A percentile compares a stretch with the other conserved stretches of the same genome.
Evolutionary conservation across 2,888 invertebrate genomes (phyloP).

Genomic region (Pachydiplax longipennis): DNA sequence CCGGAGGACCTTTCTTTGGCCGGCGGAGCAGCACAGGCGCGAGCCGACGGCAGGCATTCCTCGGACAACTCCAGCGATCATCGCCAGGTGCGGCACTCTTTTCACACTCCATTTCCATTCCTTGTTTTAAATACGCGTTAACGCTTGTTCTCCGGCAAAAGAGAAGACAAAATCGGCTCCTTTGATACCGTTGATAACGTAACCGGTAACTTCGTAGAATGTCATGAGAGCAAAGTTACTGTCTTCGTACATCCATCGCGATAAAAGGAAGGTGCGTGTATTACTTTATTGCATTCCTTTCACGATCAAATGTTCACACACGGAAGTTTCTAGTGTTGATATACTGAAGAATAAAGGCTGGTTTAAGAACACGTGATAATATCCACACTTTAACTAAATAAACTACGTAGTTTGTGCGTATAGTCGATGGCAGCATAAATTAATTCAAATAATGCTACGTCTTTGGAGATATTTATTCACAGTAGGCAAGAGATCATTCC

Average conservation of each 20-base stretch:
- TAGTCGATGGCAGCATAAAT: background rate
- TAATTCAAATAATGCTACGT: no score
- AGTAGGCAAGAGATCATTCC: no score
- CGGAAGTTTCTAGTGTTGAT: no score
- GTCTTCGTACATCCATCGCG: background rate
- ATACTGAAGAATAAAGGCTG: no score
- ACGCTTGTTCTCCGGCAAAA: no score
- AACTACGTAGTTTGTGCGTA: background rate
- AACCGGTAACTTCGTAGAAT: background rate
- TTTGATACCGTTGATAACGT: no score
- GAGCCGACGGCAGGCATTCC: background rate
- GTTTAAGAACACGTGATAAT: background rate
- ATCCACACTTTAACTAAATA: background rate
- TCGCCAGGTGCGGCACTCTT: background rate
- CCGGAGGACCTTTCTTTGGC: conserved; percentile 17
- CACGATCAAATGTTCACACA: no score
- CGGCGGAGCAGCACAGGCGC: background rate
- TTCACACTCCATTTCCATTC: no score
- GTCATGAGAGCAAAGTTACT: background rate
- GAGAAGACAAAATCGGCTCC: no score
- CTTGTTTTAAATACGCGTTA: no score
- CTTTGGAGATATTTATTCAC: no score
- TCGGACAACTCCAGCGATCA: background rate
- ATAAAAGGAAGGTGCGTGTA: background rate
- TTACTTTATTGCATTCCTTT: no score